Evolutionary conservation across 2,797 vertebrate species (phyloP), one percentile per base, ranked within the genome.

Genomic region (Linurgus olivaceus): DNA sequence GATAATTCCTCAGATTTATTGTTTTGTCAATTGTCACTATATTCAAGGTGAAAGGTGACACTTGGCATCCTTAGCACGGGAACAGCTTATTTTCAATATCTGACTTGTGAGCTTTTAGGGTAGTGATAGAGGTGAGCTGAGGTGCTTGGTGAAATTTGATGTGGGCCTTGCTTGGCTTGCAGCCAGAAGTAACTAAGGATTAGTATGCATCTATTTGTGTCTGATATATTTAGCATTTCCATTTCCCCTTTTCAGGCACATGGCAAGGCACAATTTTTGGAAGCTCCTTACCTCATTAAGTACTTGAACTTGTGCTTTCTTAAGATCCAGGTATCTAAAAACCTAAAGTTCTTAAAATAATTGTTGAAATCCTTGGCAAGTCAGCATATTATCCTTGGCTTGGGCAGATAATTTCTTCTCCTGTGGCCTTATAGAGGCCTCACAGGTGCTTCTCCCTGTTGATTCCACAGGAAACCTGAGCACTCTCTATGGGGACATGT

Each of bases 51-150:
- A 47, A 59, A 59, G 28, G 48, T 67, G 45, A 17, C 25, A 6
- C 11, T 61, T 90, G 57, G 5, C 58, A 31, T 72, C 0, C 0
- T 26, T 80, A 61, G 24, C 50, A 33, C 1, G 2, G 26, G n/a
- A 92, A 18, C 7, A n/a, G 33, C 28, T 67, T 89, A 31, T 75
- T 91, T 88, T 79, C 59, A 59, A 0, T 72, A 35, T 25, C 31
- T 71, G 11, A 78, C 93, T 71, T 15, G 9, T 58, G 16, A 61
- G 28, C 38, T 79, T 77, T 17, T 25, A 37, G 33, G 15, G 13
- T 65, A 47, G 29, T 29, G 42, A 29, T 57, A 72, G 25, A 88
- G 10, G 11, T 58, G 25, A 88, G 16, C 21, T 12, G 33, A 52
- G 31, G 17, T 70, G 26, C 51, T 75, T n/a, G 40, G 25, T 62